Conservation (phyloP, 2,113 vertebrate species). For the Thunnus thynnus region DNA sequence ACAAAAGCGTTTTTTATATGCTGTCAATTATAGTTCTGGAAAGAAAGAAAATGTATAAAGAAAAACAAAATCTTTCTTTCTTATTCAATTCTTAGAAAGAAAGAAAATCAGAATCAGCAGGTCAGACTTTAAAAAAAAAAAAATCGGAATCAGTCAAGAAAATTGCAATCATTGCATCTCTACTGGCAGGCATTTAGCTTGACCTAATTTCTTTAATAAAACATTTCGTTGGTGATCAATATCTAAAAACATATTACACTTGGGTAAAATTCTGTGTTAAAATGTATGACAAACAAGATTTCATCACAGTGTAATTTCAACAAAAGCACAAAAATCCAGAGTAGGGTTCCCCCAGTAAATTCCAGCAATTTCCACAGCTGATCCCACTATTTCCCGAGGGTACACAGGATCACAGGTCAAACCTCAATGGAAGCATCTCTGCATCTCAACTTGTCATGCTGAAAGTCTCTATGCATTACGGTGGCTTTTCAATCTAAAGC, state of each 20-base stretch:
- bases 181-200: too few species aligned
- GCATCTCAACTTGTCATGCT: constrained; percentile 14
- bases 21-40: too few species aligned
- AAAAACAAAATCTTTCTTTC: too few species aligned
- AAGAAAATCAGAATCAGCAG: too few species aligned
- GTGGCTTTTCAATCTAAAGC: not conserved
- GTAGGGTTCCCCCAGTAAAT: not conserved
- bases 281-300: not conserved
- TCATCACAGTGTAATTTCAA: not conserved
- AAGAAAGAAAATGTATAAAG: too few species aligned
- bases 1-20: too few species aligned
- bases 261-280: not conserved
- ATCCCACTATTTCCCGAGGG: not conserved
- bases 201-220: too few species aligned
- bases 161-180: too few species aligned
- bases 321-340: not conserved
- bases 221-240: too few species aligned
- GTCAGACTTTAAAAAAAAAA: too few species aligned
- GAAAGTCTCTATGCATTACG: constrained; percentile 1
- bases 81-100: too few species aligned
- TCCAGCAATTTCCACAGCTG: not conserved
- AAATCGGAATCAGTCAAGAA: too few species aligned
- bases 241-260: not conserved
- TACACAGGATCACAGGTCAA: constrained; percentile 1
- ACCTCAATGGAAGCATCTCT: constrained; percentile 2